Evolutionary conservation across 2,888 invertebrate species (phyloP), one percentile per base, ranked within the genome.

Genomic region (Craniophora ligustri): DNA sequence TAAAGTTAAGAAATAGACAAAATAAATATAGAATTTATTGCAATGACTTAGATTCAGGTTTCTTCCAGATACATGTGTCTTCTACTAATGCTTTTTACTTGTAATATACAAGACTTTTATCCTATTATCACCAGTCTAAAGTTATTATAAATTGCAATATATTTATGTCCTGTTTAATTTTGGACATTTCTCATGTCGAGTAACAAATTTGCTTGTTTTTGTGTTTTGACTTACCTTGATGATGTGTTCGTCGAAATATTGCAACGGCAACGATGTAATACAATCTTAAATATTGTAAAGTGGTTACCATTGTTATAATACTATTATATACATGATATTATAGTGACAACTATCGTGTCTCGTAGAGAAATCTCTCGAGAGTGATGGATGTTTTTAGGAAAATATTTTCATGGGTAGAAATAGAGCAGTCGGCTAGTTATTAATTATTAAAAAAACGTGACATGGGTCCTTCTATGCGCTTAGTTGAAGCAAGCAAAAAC

Each of bases 391-490:
- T 61, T 39, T 35, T 34, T 46, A 51, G 54, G 45, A 38, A 23
- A 35, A 34, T 36, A 48, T 47, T 58, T 62, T 72, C 53, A 62
- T 45, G 18, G 31, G 7, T 54, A 50, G 64, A 18, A 15, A 21
- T 54, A 56, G 49, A 34, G 30, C 67, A 56, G 64, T 58, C 69
- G 39, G 68, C 72, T 72, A 68, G 73, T 59, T 56, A 56, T 49
- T 54, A 49, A 57, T 42, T 38, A 51, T 45, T 47, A 36, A 40
- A 51, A 46, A 38, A 56, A 65, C 21, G 58, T 75, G 75, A 66
- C 69, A 73, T 69, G 69, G 73, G 69, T 62, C 55, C 75, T 75
- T 73, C 66, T 45, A 60, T 32, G 44, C 55, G 67, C 66, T 65
- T 72, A 65, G 48, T 55, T 41, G 59, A 60, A 16, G 66, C 57